Evolutionary conservation across 2,888 invertebrate species (phyloP).

Genomic region (Cyclophora albipunctata): DNA sequence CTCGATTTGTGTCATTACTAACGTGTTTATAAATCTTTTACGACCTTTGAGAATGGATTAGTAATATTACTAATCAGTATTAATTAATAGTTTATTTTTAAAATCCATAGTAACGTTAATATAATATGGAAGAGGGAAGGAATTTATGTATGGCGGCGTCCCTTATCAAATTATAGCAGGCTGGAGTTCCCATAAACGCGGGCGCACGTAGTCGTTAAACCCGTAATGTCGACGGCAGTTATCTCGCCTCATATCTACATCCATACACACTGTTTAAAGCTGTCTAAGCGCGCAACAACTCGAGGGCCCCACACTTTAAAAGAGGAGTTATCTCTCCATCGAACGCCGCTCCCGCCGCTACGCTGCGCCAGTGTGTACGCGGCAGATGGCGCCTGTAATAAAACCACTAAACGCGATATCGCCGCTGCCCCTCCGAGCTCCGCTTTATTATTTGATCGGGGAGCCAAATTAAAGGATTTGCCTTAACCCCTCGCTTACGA

Average conservation of each 20-base stretch:
- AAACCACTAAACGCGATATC: constrained; percentile 76
- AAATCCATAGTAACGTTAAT: no score
- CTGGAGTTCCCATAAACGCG: constrained; percentile 38
- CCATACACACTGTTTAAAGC: constrained; percentile 41
- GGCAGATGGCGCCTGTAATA: constrained; percentile 75
- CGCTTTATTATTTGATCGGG: constrained; percentile 75
- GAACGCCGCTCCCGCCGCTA: no score
- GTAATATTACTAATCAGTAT: no score
- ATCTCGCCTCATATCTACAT: constrained; percentile 52
- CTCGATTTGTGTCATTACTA: no score
- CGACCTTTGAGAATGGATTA: no score
- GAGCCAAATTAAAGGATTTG: constrained; percentile 76
- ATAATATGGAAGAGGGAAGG: no score
- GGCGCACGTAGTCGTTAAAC: constrained; percentile 47
- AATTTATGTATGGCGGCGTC: constrained; percentile 13
- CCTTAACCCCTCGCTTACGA: constrained; percentile 64
- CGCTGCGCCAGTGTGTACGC: constrained; percentile 40
- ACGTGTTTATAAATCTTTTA: no score
- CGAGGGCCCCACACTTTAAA: constrained; percentile 50
- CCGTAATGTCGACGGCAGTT: constrained; percentile 43
- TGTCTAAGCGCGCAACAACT: constrained; percentile 64
- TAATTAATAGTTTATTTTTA: no score
- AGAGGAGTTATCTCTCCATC: constrained; percentile 72
- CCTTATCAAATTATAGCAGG: constrained; percentile 55
- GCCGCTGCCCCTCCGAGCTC: constrained; percentile 55